Percentiles rank a stretch among this genome's conserved stretches.
Conservation (phyloP, 1,140 invertebrate genomes). For the Lerema accius region DNA sequence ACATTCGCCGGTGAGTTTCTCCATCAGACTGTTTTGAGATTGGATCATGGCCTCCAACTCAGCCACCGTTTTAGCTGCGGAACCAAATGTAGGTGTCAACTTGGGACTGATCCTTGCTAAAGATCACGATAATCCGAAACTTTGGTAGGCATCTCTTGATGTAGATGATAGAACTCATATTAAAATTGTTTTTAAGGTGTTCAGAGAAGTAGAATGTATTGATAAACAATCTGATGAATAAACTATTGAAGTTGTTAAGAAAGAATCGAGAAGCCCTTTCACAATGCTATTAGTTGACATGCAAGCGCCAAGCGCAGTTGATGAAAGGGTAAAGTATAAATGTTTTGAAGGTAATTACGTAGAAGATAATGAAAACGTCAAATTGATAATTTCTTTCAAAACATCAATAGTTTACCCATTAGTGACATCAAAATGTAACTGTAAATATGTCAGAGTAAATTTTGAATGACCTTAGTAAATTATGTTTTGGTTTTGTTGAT, state of each 20-base stretch:
- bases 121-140: slow-evolving; percentile 5
- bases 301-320: slow-evolving; percentile 57
- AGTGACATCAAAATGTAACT: slow-evolving; percentile 15
- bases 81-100: slow-evolving; percentile 72
- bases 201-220: slow-evolving; percentile 11
- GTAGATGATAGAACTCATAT: slow-evolving; percentile 16
- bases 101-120: slow-evolving; percentile 16
- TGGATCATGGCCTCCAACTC: slow-evolving; percentile 93
- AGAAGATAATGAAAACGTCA: slow-evolving; percentile 27
- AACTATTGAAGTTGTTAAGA: slow-evolving; percentile 83
- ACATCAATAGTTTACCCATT: slow-evolving; percentile 85
- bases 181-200: slow-evolving; percentile 5
- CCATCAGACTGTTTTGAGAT: slow-evolving; percentile 94
- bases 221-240: slow-evolving; percentile 85
- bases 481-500: neutral
- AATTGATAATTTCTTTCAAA: slow-evolving; percentile 60
- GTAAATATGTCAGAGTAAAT: slow-evolving; percentile 13
- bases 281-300: slow-evolving; percentile 62
- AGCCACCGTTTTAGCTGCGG: slow-evolving; percentile 90
- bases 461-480: slow-evolving; percentile 8
- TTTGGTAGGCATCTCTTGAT: slow-evolving; percentile 13
- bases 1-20: slow-evolving; percentile 93
- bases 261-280: slow-evolving; percentile 68
- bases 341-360: slow-evolving; percentile 68
- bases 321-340: slow-evolving; percentile 80